These are phyloP conservation scores for Oncopodura yosiiana DNA, from an alignment of 1,140 invertebrate species.

Conservation along the genomic window DNA sequence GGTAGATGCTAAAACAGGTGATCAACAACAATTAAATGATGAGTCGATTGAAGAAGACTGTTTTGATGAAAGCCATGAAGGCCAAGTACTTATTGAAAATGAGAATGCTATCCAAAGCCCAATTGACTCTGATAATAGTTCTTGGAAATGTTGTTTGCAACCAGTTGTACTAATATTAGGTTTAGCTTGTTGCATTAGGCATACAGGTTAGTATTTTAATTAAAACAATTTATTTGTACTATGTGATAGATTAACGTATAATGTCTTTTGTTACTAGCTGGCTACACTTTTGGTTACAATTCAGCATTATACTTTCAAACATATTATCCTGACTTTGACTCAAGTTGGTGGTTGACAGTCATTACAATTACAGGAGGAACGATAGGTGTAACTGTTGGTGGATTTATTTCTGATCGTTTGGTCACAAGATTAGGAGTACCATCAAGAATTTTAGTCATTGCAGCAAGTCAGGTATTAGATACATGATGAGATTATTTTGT, in stretches of 20 bases:
- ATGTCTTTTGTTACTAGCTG: slow-evolving; percentile 46
- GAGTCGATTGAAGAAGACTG: too few species aligned
- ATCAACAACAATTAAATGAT: too few species aligned
- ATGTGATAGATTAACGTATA: not conserved
- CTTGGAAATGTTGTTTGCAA: too few species aligned
- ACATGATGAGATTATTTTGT: slow-evolving; percentile 3
- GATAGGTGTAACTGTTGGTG: slow-evolving; percentile 75
- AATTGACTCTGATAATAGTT: slow-evolving; percentile 7
- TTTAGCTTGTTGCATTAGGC: slow-evolving; percentile 75
- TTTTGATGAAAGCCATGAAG: too few species aligned
- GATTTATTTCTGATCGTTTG: slow-evolving; percentile 78
- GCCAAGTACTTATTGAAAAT: slow-evolving; percentile 35
- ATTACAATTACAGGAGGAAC: slow-evolving; percentile 76
- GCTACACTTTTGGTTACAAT: slow-evolving; percentile 80
- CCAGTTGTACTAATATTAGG: slow-evolving; percentile 66
- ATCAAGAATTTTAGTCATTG: slow-evolving; percentile 69
- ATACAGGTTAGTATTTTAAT: slow-evolving; percentile 57
- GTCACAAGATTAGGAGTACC: slow-evolving; percentile 75
- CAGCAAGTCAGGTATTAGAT: slow-evolving; percentile 53
- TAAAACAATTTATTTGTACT: too few species aligned
- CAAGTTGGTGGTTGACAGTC: slow-evolving; percentile 75
- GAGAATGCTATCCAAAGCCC: slow-evolving; percentile 49
- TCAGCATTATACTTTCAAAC: slow-evolving; percentile 74
- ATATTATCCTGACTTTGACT: slow-evolving; percentile 74
- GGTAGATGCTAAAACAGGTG: too few species aligned